A percentile compares a stretch with the other conserved stretches of the same genome.
Evolutionary conservation across 2,797 vertebrate genomes (phyloP).

Genomic region (Peromyscus aztecus): DNA sequence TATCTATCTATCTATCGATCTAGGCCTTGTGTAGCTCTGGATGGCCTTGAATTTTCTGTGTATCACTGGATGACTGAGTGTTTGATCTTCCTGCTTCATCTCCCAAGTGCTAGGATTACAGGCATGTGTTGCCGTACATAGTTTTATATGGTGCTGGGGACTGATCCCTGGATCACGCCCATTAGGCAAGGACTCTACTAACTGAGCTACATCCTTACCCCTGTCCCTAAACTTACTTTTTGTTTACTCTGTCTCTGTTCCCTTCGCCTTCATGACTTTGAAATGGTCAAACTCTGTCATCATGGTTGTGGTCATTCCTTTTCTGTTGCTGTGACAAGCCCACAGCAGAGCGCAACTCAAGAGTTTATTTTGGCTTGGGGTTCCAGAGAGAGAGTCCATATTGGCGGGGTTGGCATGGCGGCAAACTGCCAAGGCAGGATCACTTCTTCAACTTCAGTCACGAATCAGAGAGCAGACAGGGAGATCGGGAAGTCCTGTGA

Average conservation of each 20-base stretch:
- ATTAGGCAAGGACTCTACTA: neutral
- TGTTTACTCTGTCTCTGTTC: neutral
- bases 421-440: neutral
- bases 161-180: neutral
- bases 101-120: neutral
- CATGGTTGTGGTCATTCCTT: neutral
- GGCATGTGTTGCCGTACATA: neutral
- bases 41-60: neutral
- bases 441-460: neutral
- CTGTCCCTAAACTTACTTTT: neutral
- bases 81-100: neutral
- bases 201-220: neutral
- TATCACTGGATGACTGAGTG: neutral
- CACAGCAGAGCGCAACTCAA: neutral
- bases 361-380: neutral
- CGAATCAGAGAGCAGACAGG: neutral
- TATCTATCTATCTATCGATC: too few species aligned
- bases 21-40: neutral
- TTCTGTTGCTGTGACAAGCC: neutral
- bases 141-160: neutral
- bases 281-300: neutral
- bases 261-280: neutral
- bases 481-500: neutral
- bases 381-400: neutral
- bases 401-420: neutral